These are phyloP conservation scores for Charina bottae DNA, from an alignment of 2,113 vertebrate genomes.

Conservation along the genomic window DNA sequence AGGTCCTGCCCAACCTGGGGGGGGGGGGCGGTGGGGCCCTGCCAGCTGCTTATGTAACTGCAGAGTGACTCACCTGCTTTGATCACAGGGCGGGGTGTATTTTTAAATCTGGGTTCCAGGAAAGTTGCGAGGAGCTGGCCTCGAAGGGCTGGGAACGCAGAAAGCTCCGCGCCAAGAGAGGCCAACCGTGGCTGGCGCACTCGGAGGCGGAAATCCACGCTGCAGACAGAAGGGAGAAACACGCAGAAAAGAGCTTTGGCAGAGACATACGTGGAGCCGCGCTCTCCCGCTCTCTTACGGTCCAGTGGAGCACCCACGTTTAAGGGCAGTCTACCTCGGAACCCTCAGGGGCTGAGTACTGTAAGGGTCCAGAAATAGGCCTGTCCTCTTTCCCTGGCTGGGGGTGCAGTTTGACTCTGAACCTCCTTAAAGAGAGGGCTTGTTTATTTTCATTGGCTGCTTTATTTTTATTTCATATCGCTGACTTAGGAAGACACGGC, in stretches of 20 bases:
- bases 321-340: not conserved
- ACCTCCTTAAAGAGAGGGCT: too few relatives aligned
- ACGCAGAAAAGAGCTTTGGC: not conserved
- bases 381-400: not conserved
- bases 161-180: not conserved
- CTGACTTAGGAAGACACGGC: too few relatives aligned
- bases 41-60: slow-evolving; percentile 20
- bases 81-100: not conserved
- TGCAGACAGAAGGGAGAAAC: too few relatives aligned
- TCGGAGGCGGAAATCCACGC: not conserved
- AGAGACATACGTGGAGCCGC: not conserved
- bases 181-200: accelerated
- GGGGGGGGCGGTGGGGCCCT: accelerated
- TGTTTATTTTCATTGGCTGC: too few relatives aligned
- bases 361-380: accelerated
- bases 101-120: not conserved
- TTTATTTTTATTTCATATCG: too few relatives aligned
- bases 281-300: not conserved
- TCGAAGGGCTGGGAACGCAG: not conserved
- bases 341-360: not conserved
- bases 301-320: not conserved
- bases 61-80: not conserved
- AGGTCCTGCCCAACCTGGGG: not conserved
- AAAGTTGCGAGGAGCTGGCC: not conserved
- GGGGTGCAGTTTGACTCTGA: not conserved